Base-by-base conservation (phyloP, 2,888 invertebrate species). In the Parelbella ahira region DNA sequence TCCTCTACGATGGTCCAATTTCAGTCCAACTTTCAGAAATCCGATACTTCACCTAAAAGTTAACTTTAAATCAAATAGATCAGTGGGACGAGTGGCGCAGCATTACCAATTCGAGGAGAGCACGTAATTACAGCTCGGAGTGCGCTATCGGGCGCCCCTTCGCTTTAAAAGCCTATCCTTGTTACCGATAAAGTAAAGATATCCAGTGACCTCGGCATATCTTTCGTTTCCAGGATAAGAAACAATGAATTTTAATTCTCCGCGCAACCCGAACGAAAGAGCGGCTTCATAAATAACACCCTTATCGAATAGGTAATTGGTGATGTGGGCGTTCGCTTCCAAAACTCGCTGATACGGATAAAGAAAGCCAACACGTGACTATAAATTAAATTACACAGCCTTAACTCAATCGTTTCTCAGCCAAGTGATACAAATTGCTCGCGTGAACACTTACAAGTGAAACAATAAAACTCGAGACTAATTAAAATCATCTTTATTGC, bases 171-270 rank as follows among this genome's bases (percentile, higher is more conserved):
- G 87, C 84, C 76, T 74, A 86, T 86, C 74, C 86, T 77, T 86
- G 87, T 87, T 66, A 67, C 58, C 70, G 87, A 86, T 87, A 86
- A 84, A 68, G 60, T 63, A 53, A 55, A 74, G 81, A 82, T 83
- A 83, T 80, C 73, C 62, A 54, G 63, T 82, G 84, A 86, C 83
- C 84, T 76, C 74, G 54, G 60, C 64, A 68, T 74, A 74, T 76
- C 76, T 72, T 56, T 64, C 67, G 62, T 68, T 74, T 68, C 63
- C 70, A 79, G 86, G 84, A 86, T 84, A 84, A 86, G 73, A 75
- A 77, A 86, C 84, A 84, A 84, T 86, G 86, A 83, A 84, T 84
- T 87, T 84, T 82, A 87, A 86, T 82, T 82, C 73, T 60, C 65
- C 64, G 56, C 58, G 62, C 60, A 58, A 58, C 60, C 56, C 60